Percentiles rank a stretch among this genome's conserved stretches.
Evolutionary conservation across 2,888 invertebrate species (phyloP).

Genomic region (Nephrotoma appendiculata): DNA sequence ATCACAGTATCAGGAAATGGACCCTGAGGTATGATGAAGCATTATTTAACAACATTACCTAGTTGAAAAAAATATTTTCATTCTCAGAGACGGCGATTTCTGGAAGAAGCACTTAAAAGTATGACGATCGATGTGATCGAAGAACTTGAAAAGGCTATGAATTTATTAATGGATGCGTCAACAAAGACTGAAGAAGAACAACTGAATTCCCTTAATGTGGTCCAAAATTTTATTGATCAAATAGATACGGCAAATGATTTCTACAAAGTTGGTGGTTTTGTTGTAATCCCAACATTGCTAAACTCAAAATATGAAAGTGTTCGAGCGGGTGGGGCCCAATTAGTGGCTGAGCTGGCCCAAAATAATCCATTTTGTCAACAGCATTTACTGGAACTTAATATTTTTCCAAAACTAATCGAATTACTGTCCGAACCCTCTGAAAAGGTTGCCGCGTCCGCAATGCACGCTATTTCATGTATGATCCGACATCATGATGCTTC

Average conservation of each 20-base stretch:
- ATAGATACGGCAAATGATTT: constrained; percentile 76
- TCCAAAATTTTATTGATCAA: constrained; percentile 55
- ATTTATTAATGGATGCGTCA: constrained; percentile 38
- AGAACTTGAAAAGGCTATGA: constrained; percentile 46
- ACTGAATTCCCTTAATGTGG: constrained; percentile 47
- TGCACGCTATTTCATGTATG: constrained; percentile 69
- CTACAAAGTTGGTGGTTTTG: constrained; percentile 69
- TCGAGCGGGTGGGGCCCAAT: constrained; percentile 45
- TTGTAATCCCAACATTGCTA: constrained; percentile 52
- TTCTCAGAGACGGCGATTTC: constrained; percentile 50
- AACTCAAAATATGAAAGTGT: constrained; percentile 45
- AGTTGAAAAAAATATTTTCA: background rate
- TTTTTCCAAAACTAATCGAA: constrained; percentile 46
- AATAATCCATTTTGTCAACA: constrained; percentile 75
- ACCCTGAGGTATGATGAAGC: constrained; percentile 40
- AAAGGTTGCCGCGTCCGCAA: constrained; percentile 46
- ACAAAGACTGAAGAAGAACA: constrained; percentile 36
- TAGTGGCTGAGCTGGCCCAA: constrained; percentile 68
- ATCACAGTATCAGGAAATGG: constrained; percentile 39
- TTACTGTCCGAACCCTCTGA: constrained; percentile 41
- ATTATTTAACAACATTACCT: background rate
- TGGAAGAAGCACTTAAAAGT: constrained; percentile 53
- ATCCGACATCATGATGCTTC: constrained; percentile 47
- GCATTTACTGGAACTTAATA: constrained; percentile 46
- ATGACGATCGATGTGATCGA: constrained; percentile 56